Evolutionary conservation across 2,797 vertebrate genomes (phyloP), one percentile per base, ranked within the genome.

Genomic region (Erethizon dorsatum): DNA sequence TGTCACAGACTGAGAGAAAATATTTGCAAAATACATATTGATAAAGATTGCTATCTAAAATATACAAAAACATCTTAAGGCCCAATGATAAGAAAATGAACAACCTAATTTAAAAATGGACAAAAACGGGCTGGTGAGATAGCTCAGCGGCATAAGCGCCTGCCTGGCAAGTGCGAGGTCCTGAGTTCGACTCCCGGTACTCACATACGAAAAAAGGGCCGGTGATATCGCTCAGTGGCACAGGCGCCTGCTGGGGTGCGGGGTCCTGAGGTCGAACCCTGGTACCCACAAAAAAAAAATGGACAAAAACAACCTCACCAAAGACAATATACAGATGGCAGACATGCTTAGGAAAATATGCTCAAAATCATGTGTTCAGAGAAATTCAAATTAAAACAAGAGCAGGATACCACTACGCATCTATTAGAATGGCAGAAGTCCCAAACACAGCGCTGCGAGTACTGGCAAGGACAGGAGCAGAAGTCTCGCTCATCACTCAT

Each of bases 1-100:
- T 52, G 63, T 24, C 69, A 83, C 45, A 45, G 33, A 91, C 5
- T 28, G 6, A 6, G n/a, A 57, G 33, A 90, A 96, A 73, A 61
- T 83, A 79, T 37, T 73, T 94, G 57, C 50, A 92, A 94, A 83
- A 67, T 82, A 61, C 10, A 24, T n/a, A 73, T 18, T 45, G 69
- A 41, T 11, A 71, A 89, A 87, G 71, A 65, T 57, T 67, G 5
- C 33, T 65, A 73, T 6, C 56, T 14, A 83, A 89, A 83, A 90
- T 69, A 69, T 14, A 56, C 4, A 80, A 90, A 56, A 82, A 82
- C 41, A 75, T 69, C 50, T 85, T 85, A 78, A 94, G 92, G 85
- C 52, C 86, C 59, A 86, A 88, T 4, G 54, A 18, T 54, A 67
- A 71, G 56, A 69, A 14, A 91, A 65, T 22, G 12, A 54, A 82